Evolutionary conservation across 2,797 vertebrate species (phyloP).

Genomic region (Enteromius mattozi): DNA sequence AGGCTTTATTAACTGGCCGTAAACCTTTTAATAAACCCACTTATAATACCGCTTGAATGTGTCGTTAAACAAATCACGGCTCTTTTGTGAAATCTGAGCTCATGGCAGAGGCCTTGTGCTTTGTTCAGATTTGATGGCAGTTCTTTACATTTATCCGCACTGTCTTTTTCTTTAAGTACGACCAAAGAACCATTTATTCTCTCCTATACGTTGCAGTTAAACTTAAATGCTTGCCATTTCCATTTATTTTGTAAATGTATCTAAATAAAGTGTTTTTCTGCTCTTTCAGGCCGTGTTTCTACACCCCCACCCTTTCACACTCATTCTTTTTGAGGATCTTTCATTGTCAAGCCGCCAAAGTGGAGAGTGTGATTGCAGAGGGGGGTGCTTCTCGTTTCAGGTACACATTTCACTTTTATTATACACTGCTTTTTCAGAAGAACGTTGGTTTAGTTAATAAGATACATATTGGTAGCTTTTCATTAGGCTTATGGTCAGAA

Average conservation of each 20-base stretch:
- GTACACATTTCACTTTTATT: constrained; percentile 74
- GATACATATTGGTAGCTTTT: background rate
- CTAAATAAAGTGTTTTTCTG: constrained; percentile 41
- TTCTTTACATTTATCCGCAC: background rate
- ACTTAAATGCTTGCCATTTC: background rate
- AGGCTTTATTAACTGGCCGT: rapidly evolving
- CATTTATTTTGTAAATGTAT: background rate
- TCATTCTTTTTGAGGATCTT: constrained; percentile 97
- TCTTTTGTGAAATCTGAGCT: constrained; percentile 35
- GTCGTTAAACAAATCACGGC: constrained; percentile 10
- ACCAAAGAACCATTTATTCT: background rate
- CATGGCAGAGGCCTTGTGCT: constrained; percentile 38
- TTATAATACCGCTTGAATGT: background rate
- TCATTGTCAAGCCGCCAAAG: constrained; percentile 91
- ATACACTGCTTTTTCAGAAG: background rate
- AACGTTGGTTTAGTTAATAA: no score
- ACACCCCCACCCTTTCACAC: constrained; percentile 88
- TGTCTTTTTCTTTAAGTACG: background rate
- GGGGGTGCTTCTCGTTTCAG: constrained; percentile 99
- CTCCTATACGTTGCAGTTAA: background rate
- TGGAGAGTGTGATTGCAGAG: constrained; percentile 88
- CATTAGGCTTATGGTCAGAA: background rate
- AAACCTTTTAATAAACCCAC: rapidly evolving
- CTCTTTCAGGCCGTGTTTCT: constrained; percentile 84
- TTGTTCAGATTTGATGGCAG: constrained; percentile 33